Evolutionary conservation across 1,140 invertebrate species (phyloP).

Genomic region (Drosophila orosa): DNA sequence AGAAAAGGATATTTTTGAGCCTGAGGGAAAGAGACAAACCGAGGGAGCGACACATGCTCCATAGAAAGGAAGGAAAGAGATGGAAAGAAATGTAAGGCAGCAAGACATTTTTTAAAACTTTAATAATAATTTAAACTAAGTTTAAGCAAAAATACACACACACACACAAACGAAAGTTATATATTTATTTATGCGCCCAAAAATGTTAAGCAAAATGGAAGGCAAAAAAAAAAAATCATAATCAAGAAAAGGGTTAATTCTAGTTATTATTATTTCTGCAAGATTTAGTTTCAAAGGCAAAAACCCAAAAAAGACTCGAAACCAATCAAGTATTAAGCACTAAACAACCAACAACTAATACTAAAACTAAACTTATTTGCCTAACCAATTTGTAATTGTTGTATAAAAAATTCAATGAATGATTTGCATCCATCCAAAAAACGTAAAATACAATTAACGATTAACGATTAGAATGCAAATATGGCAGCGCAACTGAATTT

Average conservation of each 20-base stretch:
- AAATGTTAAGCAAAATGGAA: conserved; percentile 43
- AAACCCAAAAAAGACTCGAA: conserved; percentile 82
- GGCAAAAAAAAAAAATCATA: conserved; percentile 39
- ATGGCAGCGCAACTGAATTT: conserved; percentile 80
- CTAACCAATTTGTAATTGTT: conserved; percentile 72
- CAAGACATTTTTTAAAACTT: conserved; percentile 76
- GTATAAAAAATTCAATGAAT: conserved; percentile 67
- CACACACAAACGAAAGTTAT: conserved; percentile 46
- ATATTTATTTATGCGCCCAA: conserved; percentile 56
- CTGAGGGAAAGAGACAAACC: conserved; percentile 13
- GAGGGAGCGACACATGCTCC: conserved; percentile 29
- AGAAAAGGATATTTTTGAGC: conserved; percentile 35
- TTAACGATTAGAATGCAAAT: conserved; percentile 48
- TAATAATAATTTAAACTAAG: conserved; percentile 76
- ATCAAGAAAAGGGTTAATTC: conserved; percentile 46
- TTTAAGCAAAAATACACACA: conserved; percentile 58
- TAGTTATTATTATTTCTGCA: conserved; percentile 60
- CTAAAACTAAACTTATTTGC: conserved; percentile 64
- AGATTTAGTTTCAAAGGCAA: conserved; percentile 68
- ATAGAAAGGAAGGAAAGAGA: conserved; percentile 21
- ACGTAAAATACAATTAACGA: conserved; percentile 35
- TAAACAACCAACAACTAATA: conserved; percentile 59
- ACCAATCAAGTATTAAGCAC: conserved; percentile 84
- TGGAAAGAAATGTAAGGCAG: conserved; percentile 48
- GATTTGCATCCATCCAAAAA: conserved; percentile 74